Base-by-base conservation (phyloP, 2,888 invertebrate species). In the Lottia scabra region DNA sequence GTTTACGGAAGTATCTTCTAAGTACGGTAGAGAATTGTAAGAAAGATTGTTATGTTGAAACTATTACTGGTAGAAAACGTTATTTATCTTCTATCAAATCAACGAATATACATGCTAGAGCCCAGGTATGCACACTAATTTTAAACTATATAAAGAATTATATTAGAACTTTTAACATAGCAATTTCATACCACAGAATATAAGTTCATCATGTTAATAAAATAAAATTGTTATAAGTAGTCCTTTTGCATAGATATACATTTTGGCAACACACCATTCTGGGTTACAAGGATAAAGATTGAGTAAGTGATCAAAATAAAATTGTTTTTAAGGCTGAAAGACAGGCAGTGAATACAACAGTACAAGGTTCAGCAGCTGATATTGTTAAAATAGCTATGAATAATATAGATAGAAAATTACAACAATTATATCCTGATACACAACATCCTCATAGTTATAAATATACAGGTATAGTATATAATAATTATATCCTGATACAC, bases 361-460 rank as follows among this genome's bases (percentile, higher is more conserved):
- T 99, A 68, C 99, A 99, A 91, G 99, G 98, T 0, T 97, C 98
- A 0, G 99, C 98, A 0, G 96, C 98, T 0, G 99, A 99, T 90
- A 93, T 99, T 64, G 94, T 95, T 0, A 99, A 99, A 90, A 93
- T 92, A 72, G 97, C 98, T 0, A 96, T 98, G 93, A 92, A 95
- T 43, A 91, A 92, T 67, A 93, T 98, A 83, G 94, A 96, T 81
- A 89, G 91, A 15, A 89, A 91, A 86, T 87, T 93, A 82, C 77
- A 89, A 78, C 69, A 91, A 84, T 80, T 89, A 83, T 92, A 92
- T 89, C 88, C 87, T 5, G 76, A 80, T 38, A 80, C 81, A 8
- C 72, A 70, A 10, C 73, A 72, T 19, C 75, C 85, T n/a, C 85
- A 85, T 73, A 73, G 76, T 64, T 76, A 78, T 38, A 76, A 72